Evolutionary conservation across 2,888 invertebrate species (phyloP), one percentile per base, ranked within the genome.

Genomic region (Oligia strigilis): DNA sequence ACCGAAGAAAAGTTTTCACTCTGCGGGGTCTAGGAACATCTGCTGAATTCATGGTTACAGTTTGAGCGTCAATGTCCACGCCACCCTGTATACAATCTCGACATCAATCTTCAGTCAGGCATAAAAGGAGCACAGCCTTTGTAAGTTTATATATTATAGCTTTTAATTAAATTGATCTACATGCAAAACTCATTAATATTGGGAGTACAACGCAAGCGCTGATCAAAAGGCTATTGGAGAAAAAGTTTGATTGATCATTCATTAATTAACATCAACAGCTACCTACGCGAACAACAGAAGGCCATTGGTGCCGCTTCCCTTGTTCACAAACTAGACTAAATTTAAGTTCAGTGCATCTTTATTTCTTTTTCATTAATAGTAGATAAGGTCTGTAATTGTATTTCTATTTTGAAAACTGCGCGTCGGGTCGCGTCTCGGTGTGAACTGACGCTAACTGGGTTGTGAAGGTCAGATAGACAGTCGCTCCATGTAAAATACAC

Each of bases 81-180:
- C 58, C 11, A 58, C 4, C 58, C 11, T 58, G 11, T 60, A 11
- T 60, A n/a, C 11, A 58, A 58, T 23, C 23, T n/a, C 9, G n/a
- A 58, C 58, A n/a, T n/a, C n/a, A 60, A 60, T n/a, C n/a, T 60
- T 60, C 13, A 4, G 4, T 9, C n/a, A 13, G 6, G 11, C 2
- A 43, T 43, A 23, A 73, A 23, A 14, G 5, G 9, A 5, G 9
- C 5, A 36, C 17, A 17, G 0, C 14, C 23, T 60, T 36, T 60
- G 4, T n/a, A 46, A 46, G 9, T 29, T 71, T 14, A 52, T 58
- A 11, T 40, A 65, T 29, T 40, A 65, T 29, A 71, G 46, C 65
- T 77, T 49, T 64, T 71, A 77, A 69, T 78, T n/a, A 55, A 78
- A 79, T 70, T 46, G 2, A 58, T 58, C 3, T 58, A n/a, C 23